Evolutionary conservation across 1,140 invertebrate genomes (phyloP).

Genomic region (Rhynchophorus ferrugineus): DNA sequence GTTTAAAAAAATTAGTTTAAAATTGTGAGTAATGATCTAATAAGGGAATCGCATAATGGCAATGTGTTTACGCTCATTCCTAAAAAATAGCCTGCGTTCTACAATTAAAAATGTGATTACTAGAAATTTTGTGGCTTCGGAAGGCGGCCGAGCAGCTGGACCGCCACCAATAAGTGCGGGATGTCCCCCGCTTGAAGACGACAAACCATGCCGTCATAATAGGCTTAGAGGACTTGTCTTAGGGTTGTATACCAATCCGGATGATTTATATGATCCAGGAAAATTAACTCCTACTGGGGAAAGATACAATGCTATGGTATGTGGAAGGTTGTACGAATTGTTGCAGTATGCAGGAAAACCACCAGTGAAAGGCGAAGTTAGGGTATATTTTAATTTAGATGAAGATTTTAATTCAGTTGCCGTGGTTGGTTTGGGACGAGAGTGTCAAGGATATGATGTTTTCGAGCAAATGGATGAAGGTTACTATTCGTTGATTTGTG

Average conservation of each 20-base stretch:
- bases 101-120: not conserved
- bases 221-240: constrained; percentile 47
- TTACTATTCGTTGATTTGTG: constrained; percentile 4
- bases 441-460: constrained; percentile 54
- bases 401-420: constrained; percentile 54
- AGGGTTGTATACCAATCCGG: constrained; percentile 47
- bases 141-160: not conserved
- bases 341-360: constrained; percentile 35
- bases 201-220: constrained; percentile 26
- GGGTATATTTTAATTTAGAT: constrained; percentile 56
- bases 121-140: constrained; percentile 5
- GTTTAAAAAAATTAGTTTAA: constrained; percentile 13
- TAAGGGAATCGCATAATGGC: constrained; percentile 13
- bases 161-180: constrained; percentile 6
- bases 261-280: constrained; percentile 41
- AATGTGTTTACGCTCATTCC: constrained; percentile 11
- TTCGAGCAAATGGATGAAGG: constrained; percentile 62
- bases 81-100: constrained; percentile 2
- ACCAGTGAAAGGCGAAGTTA: constrained; percentile 46
- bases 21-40: constrained; percentile 24
- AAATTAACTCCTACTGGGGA: constrained; percentile 49
- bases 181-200: constrained; percentile 8
- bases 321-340: constrained; percentile 29
- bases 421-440: constrained; percentile 59
- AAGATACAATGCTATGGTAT: constrained; percentile 45